A percentile compares a stretch with the other conserved stretches of the same genome.
These are phyloP conservation scores for Lasioglossum oenotherae DNA, from an alignment of 2,888 invertebrate genomes.

Conservation along the genomic window DNA sequence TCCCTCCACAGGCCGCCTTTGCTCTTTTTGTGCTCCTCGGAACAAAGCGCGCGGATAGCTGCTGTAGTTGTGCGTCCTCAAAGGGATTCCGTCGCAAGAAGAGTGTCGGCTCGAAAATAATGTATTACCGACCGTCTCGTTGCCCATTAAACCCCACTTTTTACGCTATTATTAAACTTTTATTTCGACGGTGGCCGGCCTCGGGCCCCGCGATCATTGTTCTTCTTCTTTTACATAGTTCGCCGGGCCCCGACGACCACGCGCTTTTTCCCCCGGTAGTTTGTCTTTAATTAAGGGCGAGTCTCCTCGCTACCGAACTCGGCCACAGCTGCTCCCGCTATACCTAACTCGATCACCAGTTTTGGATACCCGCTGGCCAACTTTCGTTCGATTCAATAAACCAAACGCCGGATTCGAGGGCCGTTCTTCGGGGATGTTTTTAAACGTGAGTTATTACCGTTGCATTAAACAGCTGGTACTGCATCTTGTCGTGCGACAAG, in stretches of 20 bases:
- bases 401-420: background rate
- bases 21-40: conserved; percentile 59
- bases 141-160: conserved; percentile 47
- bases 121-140: conserved; percentile 47
- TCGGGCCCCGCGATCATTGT: background rate
- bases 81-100: conserved; percentile 63
- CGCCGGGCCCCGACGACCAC: background rate
- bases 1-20: conserved; percentile 2
- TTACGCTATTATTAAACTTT: conserved; percentile 57
- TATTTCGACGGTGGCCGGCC: conserved; percentile 25
- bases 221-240: conserved; percentile 27
- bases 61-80: conserved; percentile 58
- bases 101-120: conserved; percentile 65
- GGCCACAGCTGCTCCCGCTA: background rate
- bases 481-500: background rate
- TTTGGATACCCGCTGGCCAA: background rate
- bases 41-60: conserved; percentile 65
- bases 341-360: background rate
- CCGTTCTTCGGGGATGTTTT: background rate
- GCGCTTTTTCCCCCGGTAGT: background rate
- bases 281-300: background rate
- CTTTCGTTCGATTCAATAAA: background rate
- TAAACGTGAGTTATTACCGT: background rate
- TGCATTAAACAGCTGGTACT: background rate
- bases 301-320: background rate